These are phyloP conservation scores for Amazona guildingii DNA, from an alignment of 2,113 vertebrate species.

Conservation along the genomic window DNA sequence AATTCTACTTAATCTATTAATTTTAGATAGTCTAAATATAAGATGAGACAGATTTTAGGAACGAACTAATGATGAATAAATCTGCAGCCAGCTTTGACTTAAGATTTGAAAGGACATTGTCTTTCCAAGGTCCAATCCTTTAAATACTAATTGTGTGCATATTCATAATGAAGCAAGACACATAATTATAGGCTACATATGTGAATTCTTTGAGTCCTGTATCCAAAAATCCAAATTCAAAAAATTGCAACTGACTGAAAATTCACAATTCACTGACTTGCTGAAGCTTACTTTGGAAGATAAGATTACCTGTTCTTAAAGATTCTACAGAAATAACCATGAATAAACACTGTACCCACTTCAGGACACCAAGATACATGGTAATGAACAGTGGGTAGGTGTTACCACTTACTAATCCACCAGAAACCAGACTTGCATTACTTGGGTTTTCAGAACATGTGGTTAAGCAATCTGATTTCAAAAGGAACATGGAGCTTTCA, in stretches of 20 bases:
- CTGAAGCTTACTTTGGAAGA: not conserved
- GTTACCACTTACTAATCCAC: not conserved
- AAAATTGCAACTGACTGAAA: not conserved
- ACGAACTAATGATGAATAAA: not conserved
- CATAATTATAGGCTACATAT: not conserved
- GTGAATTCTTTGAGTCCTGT: not conserved
- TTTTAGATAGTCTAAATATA: not conserved
- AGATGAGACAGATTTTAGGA: not conserved
- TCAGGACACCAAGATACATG: not conserved
- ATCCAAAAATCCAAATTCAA: not conserved
- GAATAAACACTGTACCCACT: not conserved
- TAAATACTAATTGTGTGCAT: not conserved
- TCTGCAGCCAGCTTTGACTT: not conserved
- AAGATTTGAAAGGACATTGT: not conserved
- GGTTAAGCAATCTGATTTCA: not conserved
- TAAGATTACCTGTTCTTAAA: not conserved
- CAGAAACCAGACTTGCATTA: not conserved
- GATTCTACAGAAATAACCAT: not conserved
- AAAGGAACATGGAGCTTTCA: not conserved
- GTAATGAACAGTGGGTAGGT: not conserved
- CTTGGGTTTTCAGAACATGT: not conserved
- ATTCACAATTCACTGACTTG: not conserved
- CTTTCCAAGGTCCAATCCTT: not conserved
- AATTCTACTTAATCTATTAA: conserved; percentile 3
- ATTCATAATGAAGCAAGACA: not conserved